Base-by-base conservation (phyloP, 2,888 invertebrate species). In the Zeuzera pyrina region DNA sequence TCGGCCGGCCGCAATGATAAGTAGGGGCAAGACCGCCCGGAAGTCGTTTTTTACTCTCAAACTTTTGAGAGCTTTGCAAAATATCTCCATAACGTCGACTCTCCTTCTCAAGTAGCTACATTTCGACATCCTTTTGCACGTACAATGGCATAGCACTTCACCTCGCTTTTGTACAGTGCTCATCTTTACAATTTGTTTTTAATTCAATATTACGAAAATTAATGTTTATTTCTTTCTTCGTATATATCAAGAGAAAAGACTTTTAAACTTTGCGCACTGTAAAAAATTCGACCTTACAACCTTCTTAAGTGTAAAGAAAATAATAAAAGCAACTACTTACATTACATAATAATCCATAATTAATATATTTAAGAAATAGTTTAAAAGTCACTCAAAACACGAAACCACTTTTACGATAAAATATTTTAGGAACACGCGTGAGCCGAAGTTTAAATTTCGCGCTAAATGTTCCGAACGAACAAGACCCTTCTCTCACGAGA, bases 21-120 rank as follows among this genome's bases (percentile, higher is more conserved):
- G 81, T 77, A 77, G 61, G 52, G 61, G 60, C 40, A 57, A 59
- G 54, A 41, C 49, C 54, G 53, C 45, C 60, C 74, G 79, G 78
- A 79, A 76, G 68, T 60, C 62, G 56, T 77, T 72, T 78, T 65
- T 57, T 54, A 44, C 47, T 54, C 59, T 57, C 59, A 68, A 69
- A 69, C 70, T 69, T 76, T 78, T 52, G 62, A 81, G 68, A 63
- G 66, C 61, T 52, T 59, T 59, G 74, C 73, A 66, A 79, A 81
- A 78, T 72, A 68, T 77, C 74, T 77, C 69, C 63, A 47, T 27
- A 38, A 64, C n/a, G 73, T 70, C 62, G 67, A 74, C 67, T 72
- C 76, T 72, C 66, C 66, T 60, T 57, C 57, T 57, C 52, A 57
- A 52, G 60, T 62, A 70, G 76, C 76, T 69, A 70, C 70, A 59